Base-by-base conservation (phyloP, 2,113 vertebrate species). In the pig (Sus scrofa) region DNA sequence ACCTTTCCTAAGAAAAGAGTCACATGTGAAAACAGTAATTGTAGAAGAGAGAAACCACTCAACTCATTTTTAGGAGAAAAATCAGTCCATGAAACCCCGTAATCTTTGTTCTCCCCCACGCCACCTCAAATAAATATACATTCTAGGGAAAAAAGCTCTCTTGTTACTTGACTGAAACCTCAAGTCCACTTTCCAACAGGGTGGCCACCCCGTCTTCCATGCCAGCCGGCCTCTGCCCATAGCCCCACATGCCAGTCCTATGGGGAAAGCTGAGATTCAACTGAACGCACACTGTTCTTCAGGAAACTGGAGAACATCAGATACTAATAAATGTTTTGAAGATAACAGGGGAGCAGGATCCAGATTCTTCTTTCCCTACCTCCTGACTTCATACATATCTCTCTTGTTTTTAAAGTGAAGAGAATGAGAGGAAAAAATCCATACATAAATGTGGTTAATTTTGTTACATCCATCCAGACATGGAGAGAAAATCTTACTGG, bases 271-370 rank as follows among this genome's bases (percentile, higher is more conserved):
- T 15, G 79, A 58, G 34, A 4, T 26, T 18, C 11, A 3, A 0
- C 20, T 60, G 52, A 7, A 0, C 54, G 22, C 6, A 8, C 65
- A 0, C 27, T 2, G 9, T 10, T 50, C 52, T 86, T 56, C 52
- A 22, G 73, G 24, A 50, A 68, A 7, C 19, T 13, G 63, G 27
- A 10, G 62, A 3, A 0, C 22, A 7, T 18, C 32, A 4, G 26
- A 1, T 37, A 0, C 1, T 19, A 0, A 0, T 0, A 0, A 0
- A 19, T 16, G 56, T 22, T 54, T 56, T 8, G 24, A 52, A 87
- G 74, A 24, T 3, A 6, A 9, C 9, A 15, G 78, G 26, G 37
- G 20, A 27, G 39, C 44, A 32, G 44, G 18, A 13, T 39, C 14
- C 30, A 74, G 58, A 4, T 2, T 44, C 30, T 7, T 50, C 12